Conservation (phyloP, 2,888 invertebrate species). For the Hemaris fuciformis region DNA sequence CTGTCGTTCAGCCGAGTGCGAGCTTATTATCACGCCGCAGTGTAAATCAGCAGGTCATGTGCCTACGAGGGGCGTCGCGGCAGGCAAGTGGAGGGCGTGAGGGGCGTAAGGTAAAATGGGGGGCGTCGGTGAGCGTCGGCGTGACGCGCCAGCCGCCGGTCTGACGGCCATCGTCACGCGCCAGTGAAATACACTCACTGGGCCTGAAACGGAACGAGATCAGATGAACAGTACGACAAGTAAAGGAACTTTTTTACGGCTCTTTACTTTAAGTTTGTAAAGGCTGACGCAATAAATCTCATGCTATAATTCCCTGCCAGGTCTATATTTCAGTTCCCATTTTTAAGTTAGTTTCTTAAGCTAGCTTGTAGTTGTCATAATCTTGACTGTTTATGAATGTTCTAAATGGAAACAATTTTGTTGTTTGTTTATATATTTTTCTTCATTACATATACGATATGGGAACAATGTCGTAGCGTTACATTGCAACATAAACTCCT, state of each 20-base stretch:
- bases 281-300: no score
- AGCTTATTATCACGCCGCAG: not conserved
- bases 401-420: no score
- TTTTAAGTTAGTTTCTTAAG: no score
- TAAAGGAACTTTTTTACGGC: not conserved
- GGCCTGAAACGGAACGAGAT: not conserved
- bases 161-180: slow-evolving; percentile 5
- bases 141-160: slow-evolving; percentile 1
- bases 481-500: not conserved
- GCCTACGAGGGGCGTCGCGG: not conserved
- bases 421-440: no score
- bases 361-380: no score
- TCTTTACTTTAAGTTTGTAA: no score
- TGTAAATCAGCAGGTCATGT: not conserved
- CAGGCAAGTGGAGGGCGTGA: not conserved
- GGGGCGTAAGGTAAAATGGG: not conserved
- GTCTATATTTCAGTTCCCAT: no score
- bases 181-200: not conserved
- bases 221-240: not conserved
- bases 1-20: not conserved
- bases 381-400: no score
- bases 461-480: not conserved
- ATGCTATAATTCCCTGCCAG: no score
- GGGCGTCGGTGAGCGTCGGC: slow-evolving; percentile 9
- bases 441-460: no score